Evolutionary conservation across 2,888 invertebrate genomes (phyloP), one percentile per base, ranked within the genome.

Genomic region (Ceramica pisi): DNA sequence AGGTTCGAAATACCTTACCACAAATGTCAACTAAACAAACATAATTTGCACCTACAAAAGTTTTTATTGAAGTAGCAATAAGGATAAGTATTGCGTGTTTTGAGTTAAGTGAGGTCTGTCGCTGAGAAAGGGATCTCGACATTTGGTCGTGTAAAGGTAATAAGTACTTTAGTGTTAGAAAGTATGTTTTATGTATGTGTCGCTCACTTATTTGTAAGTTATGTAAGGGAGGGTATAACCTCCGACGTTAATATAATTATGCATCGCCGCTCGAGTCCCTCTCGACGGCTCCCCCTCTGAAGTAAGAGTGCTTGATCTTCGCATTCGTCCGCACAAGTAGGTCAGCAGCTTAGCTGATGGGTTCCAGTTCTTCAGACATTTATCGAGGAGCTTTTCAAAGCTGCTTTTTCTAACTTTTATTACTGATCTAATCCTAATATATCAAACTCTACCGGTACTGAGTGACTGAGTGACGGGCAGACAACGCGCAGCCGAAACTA

Each of bases 161-260:
- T 82, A 78, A 81, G 78, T 78, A 55, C 48, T 74, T 70, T 62
- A 71, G 67, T 67, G 68, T 64, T 57, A 50, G 66, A 55, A 79
- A 73, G 50, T 78, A 81, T 77, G 65, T 84, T 78, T 78, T 78
- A 71, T 74, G 68, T 57, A 69, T 67, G 71, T 57, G 64, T 74
- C 56, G 71, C 67, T 60, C 74, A 74, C 63, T 71, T 82, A 68
- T 56, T 64, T 44, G 19, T 50, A 23, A 23, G 35, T 56, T 73
- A 63, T 35, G 26, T 67, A 55, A 50, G 23, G 41, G 21, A 63
- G 26, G 53, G n/a, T 50, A 19, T 60, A 51, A 23, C 19, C n/a
- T 50, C 21, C 46, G 21, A 41, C 23, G 21, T 56, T 41, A 59
- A 4, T n/a, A 66, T 21, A 53, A 62, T 63, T 61, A 50, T 78